phyloP scores from a whole-genome alignment of 2,113 vertebrate genomes.

The Pseudolaguvia tuberculata region DNA sequence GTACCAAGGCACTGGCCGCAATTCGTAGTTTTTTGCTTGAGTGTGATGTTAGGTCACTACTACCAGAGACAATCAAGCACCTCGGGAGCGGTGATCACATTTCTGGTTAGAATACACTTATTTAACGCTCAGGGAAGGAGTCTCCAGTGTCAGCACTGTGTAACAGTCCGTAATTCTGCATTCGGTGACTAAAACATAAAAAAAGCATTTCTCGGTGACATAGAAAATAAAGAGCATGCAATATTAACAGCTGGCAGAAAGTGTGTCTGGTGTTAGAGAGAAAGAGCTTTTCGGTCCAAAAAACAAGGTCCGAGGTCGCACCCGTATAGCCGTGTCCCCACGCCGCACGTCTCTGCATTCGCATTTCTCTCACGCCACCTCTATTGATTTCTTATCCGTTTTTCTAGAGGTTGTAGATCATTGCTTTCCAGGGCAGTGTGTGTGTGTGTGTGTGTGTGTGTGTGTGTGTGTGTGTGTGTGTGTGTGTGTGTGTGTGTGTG shows the following conservation, averaged over 20 bases:
- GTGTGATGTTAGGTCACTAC: too few species aligned
- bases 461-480: constrained; percentile 10
- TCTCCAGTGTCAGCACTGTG: not conserved
- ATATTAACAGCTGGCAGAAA: not conserved
- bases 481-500: constrained; percentile 34
- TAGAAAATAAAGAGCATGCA: not conserved
- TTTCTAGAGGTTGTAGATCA: constrained; percentile 44
- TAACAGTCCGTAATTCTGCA: not conserved
- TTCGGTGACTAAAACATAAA: too few species aligned
- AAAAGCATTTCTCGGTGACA: not conserved
- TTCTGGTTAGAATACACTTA: not conserved
- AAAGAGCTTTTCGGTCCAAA: not conserved
- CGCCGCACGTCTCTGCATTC: constrained; percentile 30
- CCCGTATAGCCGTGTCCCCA: not conserved
- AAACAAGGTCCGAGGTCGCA: constrained; percentile 4
- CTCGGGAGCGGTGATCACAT: too few species aligned
- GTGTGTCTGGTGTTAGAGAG: not conserved
- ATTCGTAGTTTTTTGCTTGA: too few species aligned
- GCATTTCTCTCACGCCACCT: constrained; percentile 46
- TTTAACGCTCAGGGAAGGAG: not conserved
- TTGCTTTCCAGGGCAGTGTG: constrained; percentile 29
- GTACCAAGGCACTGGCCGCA: too few species aligned
- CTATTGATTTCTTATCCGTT: constrained; percentile 51
- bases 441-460: constrained; percentile 41
- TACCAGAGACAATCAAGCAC: too few species aligned